Conservation (phyloP, 2,797 vertebrate species). For the Sibirionetta formosa region DNA sequence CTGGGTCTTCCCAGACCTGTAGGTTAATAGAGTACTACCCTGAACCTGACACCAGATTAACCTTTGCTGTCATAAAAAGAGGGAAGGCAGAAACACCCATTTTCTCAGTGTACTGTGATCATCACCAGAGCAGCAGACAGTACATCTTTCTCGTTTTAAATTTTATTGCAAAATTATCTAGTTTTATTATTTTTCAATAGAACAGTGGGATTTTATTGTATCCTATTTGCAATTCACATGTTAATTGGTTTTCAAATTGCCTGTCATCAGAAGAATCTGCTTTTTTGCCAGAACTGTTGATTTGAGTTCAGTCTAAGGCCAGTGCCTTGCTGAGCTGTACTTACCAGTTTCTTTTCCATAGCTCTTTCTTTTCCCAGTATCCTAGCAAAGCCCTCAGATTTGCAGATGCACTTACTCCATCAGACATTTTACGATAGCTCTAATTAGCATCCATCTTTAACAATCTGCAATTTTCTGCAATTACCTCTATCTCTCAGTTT, state of each 20-base stretch:
- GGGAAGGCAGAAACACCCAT: neutral
- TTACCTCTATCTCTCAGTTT: constrained; percentile 62
- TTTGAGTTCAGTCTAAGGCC: constrained; percentile 1
- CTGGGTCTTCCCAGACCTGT: neutral
- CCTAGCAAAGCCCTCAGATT: neutral
- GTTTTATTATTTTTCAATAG: neutral
- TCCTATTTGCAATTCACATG: neutral
- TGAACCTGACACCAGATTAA: neutral
- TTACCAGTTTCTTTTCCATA: neutral
- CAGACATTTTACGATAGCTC: constrained; percentile 52
- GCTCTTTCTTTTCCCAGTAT: neutral
- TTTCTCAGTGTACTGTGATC: rapidly evolving
- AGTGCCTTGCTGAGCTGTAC: neutral
- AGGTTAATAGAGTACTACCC: neutral
- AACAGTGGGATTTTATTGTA: neutral
- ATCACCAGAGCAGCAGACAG: neutral
- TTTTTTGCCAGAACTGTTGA: neutral
- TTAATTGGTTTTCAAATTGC: neutral
- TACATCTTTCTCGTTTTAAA: neutral
- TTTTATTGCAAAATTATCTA: neutral
- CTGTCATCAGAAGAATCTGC: neutral
- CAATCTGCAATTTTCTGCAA: constrained; percentile 45
- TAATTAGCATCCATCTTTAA: constrained; percentile 69
- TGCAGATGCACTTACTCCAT: constrained; percentile 52
- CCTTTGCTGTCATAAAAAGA: neutral